These are phyloP conservation scores for Ernsta delagoae DNA, from an alignment of 2,888 invertebrate species.

Conservation along the genomic window DNA sequence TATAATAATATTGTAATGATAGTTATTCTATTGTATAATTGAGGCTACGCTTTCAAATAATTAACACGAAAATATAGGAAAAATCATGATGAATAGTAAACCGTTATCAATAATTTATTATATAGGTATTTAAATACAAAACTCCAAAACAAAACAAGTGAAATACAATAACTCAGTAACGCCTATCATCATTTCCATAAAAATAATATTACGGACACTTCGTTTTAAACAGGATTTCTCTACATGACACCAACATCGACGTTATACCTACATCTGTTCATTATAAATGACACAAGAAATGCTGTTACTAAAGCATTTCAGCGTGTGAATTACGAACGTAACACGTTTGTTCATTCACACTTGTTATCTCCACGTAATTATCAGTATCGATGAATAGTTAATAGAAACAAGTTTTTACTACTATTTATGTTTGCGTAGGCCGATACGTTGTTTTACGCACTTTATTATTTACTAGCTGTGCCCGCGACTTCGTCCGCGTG, in stretches of 20 bases:
- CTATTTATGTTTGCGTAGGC: constrained; percentile 19
- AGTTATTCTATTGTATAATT: too few relatives aligned
- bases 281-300: constrained; percentile 35
- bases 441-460: constrained; percentile 5
- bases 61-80: too few relatives aligned
- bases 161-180: neutral
- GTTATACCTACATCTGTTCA: constrained; percentile 13
- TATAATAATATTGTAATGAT: too few relatives aligned
- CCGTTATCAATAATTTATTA: too few relatives aligned
- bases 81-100: too few relatives aligned
- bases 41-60: too few relatives aligned
- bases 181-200: neutral
- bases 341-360: constrained; percentile 38
- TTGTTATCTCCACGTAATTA: constrained; percentile 35
- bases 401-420: constrained; percentile 34
- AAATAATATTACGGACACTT: neutral
- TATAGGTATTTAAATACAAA: too few relatives aligned
- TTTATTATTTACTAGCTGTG: constrained; percentile 2
- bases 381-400: constrained; percentile 37
- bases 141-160: neutral
- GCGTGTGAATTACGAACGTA: constrained; percentile 34
- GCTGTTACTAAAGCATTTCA: constrained; percentile 34
- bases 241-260: neutral
- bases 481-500: too few relatives aligned
- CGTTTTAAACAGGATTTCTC: constrained; percentile 3